Conservation (phyloP, 2,113 vertebrate genomes). For the Bufo bufo region DNA sequence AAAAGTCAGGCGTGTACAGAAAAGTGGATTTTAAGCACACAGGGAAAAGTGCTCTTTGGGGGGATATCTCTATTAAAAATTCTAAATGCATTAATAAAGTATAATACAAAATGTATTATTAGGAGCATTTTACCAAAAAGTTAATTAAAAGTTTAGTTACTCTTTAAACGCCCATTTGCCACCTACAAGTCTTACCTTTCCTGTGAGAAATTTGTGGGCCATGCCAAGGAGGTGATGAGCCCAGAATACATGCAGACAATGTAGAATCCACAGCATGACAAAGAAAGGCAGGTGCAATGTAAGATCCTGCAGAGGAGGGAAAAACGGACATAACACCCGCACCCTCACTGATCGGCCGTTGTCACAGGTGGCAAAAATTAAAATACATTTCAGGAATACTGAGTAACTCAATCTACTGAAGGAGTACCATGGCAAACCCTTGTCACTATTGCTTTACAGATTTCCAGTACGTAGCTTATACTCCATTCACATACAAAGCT, state of each 20-base stretch:
- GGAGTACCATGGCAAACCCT: no score
- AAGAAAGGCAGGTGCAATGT: slow-evolving; percentile 92
- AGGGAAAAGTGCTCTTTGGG: no score
- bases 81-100: no score
- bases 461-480: no score
- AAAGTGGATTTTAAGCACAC: no score
- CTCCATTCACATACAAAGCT: no score
- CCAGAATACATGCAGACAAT: slow-evolving; percentile 93
- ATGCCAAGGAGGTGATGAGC: slow-evolving; percentile 90
- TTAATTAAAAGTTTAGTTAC: no score
- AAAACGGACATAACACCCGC: slow-evolving; percentile 63
- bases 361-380: slow-evolving; percentile 63
- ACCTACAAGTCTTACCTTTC: slow-evolving; percentile 79
- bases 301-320: slow-evolving; percentile 78
- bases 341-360: slow-evolving; percentile 91
- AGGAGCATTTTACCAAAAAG: no score
- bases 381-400: background rate
- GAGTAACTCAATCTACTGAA: background rate
- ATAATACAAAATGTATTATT: no score
- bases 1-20: no score
- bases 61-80: no score
- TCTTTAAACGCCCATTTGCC: no score
- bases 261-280: slow-evolving; percentile 85
- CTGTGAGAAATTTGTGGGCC: slow-evolving; percentile 89
- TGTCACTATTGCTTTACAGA: background rate